Evolutionary conservation across 1,140 invertebrate species (phyloP), one percentile per base, ranked within the genome.

Genomic region (Plodia interpunctella): DNA sequence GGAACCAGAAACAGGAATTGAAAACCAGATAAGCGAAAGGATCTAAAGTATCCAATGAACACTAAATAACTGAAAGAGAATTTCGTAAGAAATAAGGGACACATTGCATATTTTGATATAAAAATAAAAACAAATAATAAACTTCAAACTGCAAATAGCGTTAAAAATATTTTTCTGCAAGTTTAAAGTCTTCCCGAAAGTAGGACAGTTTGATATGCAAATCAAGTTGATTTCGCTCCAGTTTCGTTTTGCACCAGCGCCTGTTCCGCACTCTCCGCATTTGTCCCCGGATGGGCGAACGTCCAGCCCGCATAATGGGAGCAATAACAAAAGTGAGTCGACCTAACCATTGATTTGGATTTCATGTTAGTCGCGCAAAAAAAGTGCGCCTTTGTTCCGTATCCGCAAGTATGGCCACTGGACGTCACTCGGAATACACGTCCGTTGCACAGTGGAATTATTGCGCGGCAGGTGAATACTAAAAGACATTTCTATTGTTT

Each of bases 271-370:
- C n/a, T 44, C n/a, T 44, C n/a, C 15, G 15, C 38, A 15, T 44
- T 44, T 44, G 2, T 44, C 2, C 38, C 38, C 38, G 66, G 68
- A 61, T 38, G 19, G 51, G 28, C 72, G 60, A 65, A 55, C 60
- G 71, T 65, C 62, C 67, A 64, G 72, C 69, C 74, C 68, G 76
- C 74, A 77, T 83, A 82, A 84, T 81, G 74, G 77, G 68, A 70
- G 73, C 78, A 79, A 82, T 78, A 83, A 86, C 80, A 87, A 84
- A 84, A 83, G 80, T 83, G 76, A 80, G 72, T 70, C 63, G 76
- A 71, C 72, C 77, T 82, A 78, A 83, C 83, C 83, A 84, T 87
- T 88, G 86, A 86, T 87, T 88, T 85, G 75, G 74, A 84, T 86
- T 87, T 80, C 69, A 76, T 70, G 74, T 78, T 70, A 71, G 72